phyloP scores from a whole-genome alignment of 35 echinoderm and acorn worm species.

The Amphiura filiformis region DNA sequence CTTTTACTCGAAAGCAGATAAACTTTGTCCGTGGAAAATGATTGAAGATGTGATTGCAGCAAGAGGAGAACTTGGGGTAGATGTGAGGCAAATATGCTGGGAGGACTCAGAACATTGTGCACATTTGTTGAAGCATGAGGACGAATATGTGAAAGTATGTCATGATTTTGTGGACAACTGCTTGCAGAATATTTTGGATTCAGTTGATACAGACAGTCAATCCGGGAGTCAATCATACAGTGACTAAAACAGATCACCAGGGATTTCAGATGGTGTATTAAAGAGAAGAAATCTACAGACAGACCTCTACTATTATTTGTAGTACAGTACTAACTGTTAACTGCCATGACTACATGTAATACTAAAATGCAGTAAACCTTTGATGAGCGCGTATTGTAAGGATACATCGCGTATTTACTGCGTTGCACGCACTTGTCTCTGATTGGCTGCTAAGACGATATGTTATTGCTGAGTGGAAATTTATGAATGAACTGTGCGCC shows the following conservation, averaged over 20 bases:
- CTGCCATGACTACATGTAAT: background rate
- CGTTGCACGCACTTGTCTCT: too few species aligned
- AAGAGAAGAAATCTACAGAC: background rate
- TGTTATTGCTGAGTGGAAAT: too few species aligned
- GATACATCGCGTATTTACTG: too few species aligned
- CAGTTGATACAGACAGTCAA: background rate
- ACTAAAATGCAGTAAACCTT: too few species aligned
- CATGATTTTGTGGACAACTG: constrained; percentile 65
- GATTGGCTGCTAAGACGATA: too few species aligned
- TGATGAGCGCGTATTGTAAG: too few species aligned
- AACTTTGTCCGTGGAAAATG: constrained; percentile 31
- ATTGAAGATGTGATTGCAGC: constrained; percentile 62
- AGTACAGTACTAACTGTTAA: background rate
- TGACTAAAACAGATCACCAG: background rate
- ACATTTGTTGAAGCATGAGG: constrained; percentile 52
- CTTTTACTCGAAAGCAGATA: constrained; percentile 81
- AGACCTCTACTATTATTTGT: background rate
- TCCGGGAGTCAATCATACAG: background rate
- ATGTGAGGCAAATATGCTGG: constrained; percentile 74
- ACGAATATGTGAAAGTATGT: constrained; percentile 67
- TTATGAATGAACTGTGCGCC: too few species aligned
- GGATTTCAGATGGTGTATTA: background rate
- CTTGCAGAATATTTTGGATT: background rate
- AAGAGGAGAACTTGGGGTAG: constrained; percentile 31
- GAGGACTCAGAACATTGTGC: constrained; percentile 68